A percentile compares a stretch with the other conserved stretches of the same genome.
Evolutionary conservation across 2,113 vertebrate genomes (phyloP).

Genomic region (Nothobranchius kuhntae): DNA sequence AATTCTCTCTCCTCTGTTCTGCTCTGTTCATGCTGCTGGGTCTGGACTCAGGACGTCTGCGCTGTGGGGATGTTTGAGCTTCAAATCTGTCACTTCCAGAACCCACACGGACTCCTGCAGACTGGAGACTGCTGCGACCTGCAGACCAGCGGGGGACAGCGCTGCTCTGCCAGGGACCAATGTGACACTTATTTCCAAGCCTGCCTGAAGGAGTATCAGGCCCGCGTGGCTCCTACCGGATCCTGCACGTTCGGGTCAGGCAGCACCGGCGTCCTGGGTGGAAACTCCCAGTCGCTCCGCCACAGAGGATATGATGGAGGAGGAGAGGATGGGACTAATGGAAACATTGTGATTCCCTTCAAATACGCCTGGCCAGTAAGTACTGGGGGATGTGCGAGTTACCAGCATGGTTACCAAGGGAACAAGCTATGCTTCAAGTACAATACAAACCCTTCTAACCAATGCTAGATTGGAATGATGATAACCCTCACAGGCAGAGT

Average conservation of each 20-base stretch:
- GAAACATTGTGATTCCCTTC: conserved; percentile 79
- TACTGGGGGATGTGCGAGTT: conserved; percentile 53
- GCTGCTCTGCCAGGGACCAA: conserved; percentile 70
- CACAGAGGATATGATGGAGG: conserved; percentile 57
- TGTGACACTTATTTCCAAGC: conserved; percentile 82
- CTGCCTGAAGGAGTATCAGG: conserved; percentile 86
- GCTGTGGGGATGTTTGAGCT: conserved; percentile 82
- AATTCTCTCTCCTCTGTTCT: background rate
- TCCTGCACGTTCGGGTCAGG: conserved; percentile 78
- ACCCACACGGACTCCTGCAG: conserved; percentile 75
- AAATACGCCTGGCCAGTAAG: conserved; percentile 85
- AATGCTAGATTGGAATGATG: conserved; percentile 58
- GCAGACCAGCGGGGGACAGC: conserved; percentile 60
- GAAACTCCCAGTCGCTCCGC: conserved; percentile 72
- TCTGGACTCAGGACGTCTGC: conserved; percentile 60
- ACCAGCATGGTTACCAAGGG: conserved; percentile 61
- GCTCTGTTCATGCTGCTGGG: background rate
- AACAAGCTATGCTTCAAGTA: conserved; percentile 65
- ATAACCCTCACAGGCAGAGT: conserved; percentile 44
- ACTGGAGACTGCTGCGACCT: conserved; percentile 80
- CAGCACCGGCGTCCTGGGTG: conserved; percentile 76
- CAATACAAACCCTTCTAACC: conserved; percentile 57
- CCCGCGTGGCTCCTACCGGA: conserved; percentile 71
- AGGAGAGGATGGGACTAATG: conserved; percentile 62
- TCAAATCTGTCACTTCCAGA: conserved; percentile 79